These are phyloP conservation scores for Deroptyus accipitrinus DNA, from an alignment of 2,113 vertebrate genomes.

Conservation along the genomic window DNA sequence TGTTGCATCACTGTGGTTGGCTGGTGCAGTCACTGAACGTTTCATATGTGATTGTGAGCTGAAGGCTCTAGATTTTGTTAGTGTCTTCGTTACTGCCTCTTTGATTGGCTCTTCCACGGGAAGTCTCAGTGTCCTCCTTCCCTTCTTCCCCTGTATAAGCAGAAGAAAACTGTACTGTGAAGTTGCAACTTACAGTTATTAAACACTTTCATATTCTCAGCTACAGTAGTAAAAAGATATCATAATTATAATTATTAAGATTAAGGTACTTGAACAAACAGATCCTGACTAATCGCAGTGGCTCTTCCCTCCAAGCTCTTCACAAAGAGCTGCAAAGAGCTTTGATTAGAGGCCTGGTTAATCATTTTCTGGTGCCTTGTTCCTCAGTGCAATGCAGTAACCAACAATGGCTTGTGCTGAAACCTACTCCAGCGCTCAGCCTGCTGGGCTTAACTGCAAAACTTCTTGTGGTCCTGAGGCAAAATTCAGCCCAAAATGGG, in stretches of 20 bases:
- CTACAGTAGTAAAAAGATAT: neutral
- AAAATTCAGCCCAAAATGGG: accelerated
- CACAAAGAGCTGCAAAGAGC: neutral
- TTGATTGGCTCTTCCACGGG: accelerated
- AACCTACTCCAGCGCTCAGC: neutral
- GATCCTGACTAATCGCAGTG: neutral
- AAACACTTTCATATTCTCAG: neutral
- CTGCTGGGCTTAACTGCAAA: neutral
- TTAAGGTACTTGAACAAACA: neutral
- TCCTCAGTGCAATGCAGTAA: neutral
- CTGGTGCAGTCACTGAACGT: accelerated
- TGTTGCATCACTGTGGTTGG: neutral
- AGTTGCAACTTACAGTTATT: neutral
- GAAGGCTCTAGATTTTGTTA: neutral
- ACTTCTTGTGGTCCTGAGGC: neutral
- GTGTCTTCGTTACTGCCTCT: neutral
- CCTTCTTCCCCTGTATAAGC: accelerated
- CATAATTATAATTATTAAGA: neutral
- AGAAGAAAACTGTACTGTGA: neutral
- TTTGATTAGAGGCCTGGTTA: neutral
- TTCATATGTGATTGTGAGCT: accelerated
- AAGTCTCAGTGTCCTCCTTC: neutral
- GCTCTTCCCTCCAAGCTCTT: neutral
- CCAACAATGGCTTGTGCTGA: neutral
- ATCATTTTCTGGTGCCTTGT: neutral